Evolutionary conservation across 2,797 vertebrate genomes (phyloP), one percentile per base, ranked within the genome.

Genomic region (Oceanodroma leucorhoa): DNA sequence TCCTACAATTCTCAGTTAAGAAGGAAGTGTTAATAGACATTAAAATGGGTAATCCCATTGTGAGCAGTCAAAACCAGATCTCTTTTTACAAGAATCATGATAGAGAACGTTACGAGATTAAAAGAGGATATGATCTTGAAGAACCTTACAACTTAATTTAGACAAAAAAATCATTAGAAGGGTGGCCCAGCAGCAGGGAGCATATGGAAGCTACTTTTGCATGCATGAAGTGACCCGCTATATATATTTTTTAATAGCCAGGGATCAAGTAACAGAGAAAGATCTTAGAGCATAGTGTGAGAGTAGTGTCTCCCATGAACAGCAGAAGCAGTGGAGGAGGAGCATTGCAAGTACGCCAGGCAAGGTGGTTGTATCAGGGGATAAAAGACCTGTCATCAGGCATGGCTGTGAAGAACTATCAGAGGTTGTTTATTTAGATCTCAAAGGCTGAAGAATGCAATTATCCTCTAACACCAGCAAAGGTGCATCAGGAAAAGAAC

Each of bases 11-110:
- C 96, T 94, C 80, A 50, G 71, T 96, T 94, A 92, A 84, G 85
- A 95, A 88, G 72, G 77, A 93, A 95, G 69, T 89, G 84, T 94
- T 95, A 94, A 94, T 92, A 95, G 86, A 95, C 40, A 89, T 67
- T 93, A 96, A 97, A 96, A 60, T 89, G 53, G 60, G 84, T 94
- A 89, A 94, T 71, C 66, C 48, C 40, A 16, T 87, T 90, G 85
- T 73, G 36, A 95, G 84, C 80, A 92, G 24, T 70, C 36, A 82
- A 83, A 75, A 79, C 27, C 76, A 69, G 12, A 70, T 55, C 18
- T 79, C 34, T 86, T 82, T 87, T 67, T 81, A 73, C 29, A 71
- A 66, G 43, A 70, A 66, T 85, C 30, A 21, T 21, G 32, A 76
- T 24, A 51, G 14, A 89, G 13, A 90, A 81, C 17, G 19, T 69